These are phyloP conservation scores for Aporophyla nigra DNA, from an alignment of 2,888 invertebrate species.

Conservation along the genomic window DNA sequence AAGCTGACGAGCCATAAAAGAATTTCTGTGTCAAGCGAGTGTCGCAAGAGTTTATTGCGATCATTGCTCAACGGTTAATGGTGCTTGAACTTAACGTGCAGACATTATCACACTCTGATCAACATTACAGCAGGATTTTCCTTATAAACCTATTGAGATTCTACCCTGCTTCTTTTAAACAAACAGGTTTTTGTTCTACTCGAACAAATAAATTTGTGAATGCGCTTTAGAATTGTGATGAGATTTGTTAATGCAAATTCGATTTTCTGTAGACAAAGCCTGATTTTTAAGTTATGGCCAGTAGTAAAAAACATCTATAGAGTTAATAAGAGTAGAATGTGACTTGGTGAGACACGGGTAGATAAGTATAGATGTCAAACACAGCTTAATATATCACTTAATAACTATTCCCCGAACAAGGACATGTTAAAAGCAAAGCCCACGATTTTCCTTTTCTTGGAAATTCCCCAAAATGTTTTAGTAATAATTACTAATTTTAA, in stretches of 20 bases:
- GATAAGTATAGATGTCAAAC: constrained; percentile 3
- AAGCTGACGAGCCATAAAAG: constrained; percentile 46
- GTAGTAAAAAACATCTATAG: neutral
- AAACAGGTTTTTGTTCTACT: constrained; percentile 26
- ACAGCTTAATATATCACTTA: neutral
- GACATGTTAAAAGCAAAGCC: constrained; percentile 6
- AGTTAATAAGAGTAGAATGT: constrained; percentile 13
- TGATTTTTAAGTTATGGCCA: neutral
- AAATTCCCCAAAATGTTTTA: constrained; percentile 12
- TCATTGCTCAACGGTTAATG: constrained; percentile 44
- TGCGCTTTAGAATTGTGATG: constrained; percentile 2
- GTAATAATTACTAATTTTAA: constrained; percentile 7
- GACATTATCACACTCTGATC: constrained; percentile 33
- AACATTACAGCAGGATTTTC: constrained; percentile 54
- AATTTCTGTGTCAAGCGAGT: constrained; percentile 59
- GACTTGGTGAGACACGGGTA: neutral
- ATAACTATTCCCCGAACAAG: constrained; percentile 5
- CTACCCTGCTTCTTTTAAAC: constrained; percentile 17
- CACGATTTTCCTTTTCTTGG: constrained; percentile 6
- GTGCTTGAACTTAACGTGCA: constrained; percentile 17
- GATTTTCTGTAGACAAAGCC: neutral
- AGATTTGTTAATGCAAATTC: constrained; percentile 11
- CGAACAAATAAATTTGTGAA: constrained; percentile 8
- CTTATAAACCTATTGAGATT: constrained; percentile 38
- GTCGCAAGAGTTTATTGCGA: constrained; percentile 50